A percentile compares a stretch with the other conserved stretches of the same genome.
Evolutionary conservation across 2,113 vertebrate species (phyloP).

Genomic region (Procapra przewalskii): DNA sequence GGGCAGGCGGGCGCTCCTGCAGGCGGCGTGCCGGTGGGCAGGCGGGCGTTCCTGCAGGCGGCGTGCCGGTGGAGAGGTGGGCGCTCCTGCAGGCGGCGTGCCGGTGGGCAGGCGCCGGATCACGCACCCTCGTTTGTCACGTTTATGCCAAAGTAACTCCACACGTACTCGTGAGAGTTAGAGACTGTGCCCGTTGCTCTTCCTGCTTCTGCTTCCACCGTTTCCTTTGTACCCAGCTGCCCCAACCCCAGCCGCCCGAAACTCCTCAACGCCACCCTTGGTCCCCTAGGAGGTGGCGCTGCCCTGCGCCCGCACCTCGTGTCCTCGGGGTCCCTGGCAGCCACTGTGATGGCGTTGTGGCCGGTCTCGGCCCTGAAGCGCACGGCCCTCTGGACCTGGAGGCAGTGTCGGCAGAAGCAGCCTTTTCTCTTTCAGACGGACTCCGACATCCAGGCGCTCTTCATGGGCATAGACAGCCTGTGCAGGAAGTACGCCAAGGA

Average conservation of each 20-base stretch:
- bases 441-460: conserved; percentile 88
- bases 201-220: not conserved
- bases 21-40: too few relatives aligned
- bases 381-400: not conserved
- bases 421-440: conserved; percentile 82
- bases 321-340: not conserved
- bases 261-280: not conserved
- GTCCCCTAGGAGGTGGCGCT: not conserved
- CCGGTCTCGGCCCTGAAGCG: not conserved
- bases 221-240: not conserved
- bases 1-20: too few relatives aligned
- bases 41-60: too few relatives aligned
- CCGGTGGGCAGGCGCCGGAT: accelerated
- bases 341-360: accelerated
- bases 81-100: accelerated
- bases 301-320: accelerated
- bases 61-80: too few relatives aligned
- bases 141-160: not conserved
- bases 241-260: not conserved
- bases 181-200: accelerated
- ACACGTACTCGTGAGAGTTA: accelerated
- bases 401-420: not conserved
- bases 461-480: conserved; percentile 83
- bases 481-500: conserved; percentile 86
- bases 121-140: accelerated